Evolutionary conservation across 2,888 invertebrate species (phyloP), one percentile per base, ranked within the genome.

Genomic region (Diadromus collaris): DNA sequence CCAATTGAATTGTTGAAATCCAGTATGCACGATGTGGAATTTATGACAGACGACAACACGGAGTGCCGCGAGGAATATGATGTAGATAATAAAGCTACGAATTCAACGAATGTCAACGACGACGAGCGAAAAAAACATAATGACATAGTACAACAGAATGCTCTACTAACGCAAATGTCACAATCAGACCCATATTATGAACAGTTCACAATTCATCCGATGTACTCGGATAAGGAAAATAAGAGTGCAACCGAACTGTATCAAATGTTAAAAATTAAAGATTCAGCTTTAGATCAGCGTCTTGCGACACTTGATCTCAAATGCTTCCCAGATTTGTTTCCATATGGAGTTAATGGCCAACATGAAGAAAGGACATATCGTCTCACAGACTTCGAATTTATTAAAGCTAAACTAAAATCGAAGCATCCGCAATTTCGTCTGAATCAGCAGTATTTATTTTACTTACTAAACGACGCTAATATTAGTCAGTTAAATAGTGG

Each of bases 361-460:
- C 58, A 73, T 68, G 79, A 80, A 54, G 64, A 76, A 24, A 60
- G 84, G 34, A 27, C 56, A 24, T 54, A 74, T 19, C 78, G 69
- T 60, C 61, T 87, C 2, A 67, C 71, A 2, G 71, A 79, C 60
- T 78, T 74, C 54, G 79, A 83, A 65, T 83, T 75, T 64, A 80
- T 83, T 34, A 85, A 85, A 75, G 38, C 58, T 9, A 63, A 72
- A 70, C 46, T 86, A n/a, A 77, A 79, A 73, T 86, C 85, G 10
- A 78, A 65, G 21, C 74, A 85, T 79, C 58, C 81, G 24, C 72
- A 79, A 75, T 86, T 84, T 78, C 56, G 85, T 29, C 61, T 78
- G 41, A 83, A 86, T 78, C 64, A 71, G 16, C 79, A 78, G 54
- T 82, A 81, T 60, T 21, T 85, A 29, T 86, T 86, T 64, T 84